phyloP scores from a whole-genome alignment of 1,140 invertebrate genomes.

The Aphelinus atriplicis region DNA sequence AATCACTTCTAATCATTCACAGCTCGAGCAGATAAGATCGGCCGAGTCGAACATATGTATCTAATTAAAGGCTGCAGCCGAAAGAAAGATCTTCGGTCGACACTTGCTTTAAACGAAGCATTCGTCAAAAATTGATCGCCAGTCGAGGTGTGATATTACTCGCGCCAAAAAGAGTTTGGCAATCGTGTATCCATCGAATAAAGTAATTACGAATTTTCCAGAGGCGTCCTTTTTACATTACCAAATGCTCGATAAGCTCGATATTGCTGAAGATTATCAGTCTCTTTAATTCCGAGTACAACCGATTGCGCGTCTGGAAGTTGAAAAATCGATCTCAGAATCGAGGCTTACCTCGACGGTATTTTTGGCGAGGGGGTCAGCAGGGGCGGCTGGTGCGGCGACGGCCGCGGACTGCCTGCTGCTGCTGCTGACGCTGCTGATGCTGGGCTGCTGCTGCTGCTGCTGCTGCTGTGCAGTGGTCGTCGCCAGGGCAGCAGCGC shows the following conservation, averaged over 20 bases:
- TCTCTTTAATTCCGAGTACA: constrained; percentile 15
- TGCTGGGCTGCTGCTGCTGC: not conserved
- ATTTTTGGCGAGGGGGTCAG: constrained; percentile 57
- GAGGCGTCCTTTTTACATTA: too few species aligned
- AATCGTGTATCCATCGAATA: too few species aligned
- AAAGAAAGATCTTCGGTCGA: too few species aligned
- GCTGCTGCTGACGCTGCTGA: constrained; percentile 26
- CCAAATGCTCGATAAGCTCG: constrained; percentile 16
- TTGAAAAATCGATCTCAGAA: constrained; percentile 11
- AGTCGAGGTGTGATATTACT: too few species aligned
- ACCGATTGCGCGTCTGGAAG: constrained; percentile 24
- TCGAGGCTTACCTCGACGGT: constrained; percentile 61
- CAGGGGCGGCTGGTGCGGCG: constrained; percentile 48
- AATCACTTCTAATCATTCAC: too few species aligned
- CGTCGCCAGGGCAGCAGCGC: constrained; percentile 53
- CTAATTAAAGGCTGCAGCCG: too few species aligned
- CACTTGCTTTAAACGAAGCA: too few species aligned
- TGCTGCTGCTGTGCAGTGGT: constrained; percentile 44
- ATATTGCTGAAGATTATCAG: constrained; percentile 37
- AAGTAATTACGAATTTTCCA: too few species aligned
- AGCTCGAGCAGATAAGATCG: too few species aligned
- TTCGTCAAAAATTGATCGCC: too few species aligned
- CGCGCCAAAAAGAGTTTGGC: too few species aligned
- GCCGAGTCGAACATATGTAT: too few species aligned
- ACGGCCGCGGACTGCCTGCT: constrained; percentile 53